Conservation (phyloP, 1,140 invertebrate genomes). For the Aporrectodea caliginosa region DNA sequence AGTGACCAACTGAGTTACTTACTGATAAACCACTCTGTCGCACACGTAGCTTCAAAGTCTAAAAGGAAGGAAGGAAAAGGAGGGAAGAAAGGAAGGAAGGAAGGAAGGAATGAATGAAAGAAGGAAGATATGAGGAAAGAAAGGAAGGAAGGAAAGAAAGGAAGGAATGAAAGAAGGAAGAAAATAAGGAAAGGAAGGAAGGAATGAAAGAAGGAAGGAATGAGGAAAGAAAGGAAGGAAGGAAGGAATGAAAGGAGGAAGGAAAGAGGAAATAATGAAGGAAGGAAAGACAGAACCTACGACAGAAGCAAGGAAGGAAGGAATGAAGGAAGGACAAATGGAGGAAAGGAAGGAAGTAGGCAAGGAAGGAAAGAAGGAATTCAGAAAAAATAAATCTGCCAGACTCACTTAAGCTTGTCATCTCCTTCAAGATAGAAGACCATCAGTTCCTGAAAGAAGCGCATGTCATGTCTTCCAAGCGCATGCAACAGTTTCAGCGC, state of each 20-base stretch:
- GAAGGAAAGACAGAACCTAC: background rate
- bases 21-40: no score
- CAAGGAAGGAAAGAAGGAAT: background rate
- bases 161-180: no score
- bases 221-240: background rate
- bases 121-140: no score
- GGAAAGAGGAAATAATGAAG: background rate
- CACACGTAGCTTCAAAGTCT: no score
- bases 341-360: background rate
- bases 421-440: slow-evolving; percentile 52
- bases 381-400: background rate
- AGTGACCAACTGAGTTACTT: no score
- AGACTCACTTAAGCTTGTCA: slow-evolving; percentile 46
- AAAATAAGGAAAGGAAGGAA: no score
- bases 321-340: background rate
- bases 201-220: no score
- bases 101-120: no score
- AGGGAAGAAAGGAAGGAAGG: no score
- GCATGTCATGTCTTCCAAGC: slow-evolving; percentile 42
- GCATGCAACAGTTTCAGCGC: slow-evolving; percentile 41
- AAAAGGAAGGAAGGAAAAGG: no score
- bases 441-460: slow-evolving; percentile 47
- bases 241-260: background rate
- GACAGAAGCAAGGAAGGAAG: background rate
- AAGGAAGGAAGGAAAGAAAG: no score